These are phyloP conservation scores for Leptatherina wallacei DNA, from an alignment of 2,797 vertebrate genomes.

Conservation along the genomic window DNA sequence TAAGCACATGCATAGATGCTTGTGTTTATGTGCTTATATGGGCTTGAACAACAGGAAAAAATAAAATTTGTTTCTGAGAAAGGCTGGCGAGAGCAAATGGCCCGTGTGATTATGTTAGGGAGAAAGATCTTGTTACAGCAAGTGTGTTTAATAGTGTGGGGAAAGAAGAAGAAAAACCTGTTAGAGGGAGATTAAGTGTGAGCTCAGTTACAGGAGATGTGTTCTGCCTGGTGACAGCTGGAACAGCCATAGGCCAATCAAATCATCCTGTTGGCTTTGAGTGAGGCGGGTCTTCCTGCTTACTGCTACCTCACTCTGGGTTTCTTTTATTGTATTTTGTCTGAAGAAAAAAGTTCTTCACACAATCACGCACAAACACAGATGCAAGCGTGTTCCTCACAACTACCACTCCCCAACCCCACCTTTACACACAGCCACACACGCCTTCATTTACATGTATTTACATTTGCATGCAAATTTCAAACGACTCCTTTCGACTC, in stretches of 20 bases:
- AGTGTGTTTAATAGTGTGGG: constrained; percentile 53
- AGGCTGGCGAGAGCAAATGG: constrained; percentile 39
- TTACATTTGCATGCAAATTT: constrained; percentile 65
- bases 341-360: constrained; percentile 48
- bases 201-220: constrained; percentile 77
- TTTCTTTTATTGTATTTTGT: constrained; percentile 69
- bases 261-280: constrained; percentile 68
- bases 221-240: constrained; percentile 89
- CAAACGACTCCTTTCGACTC: constrained; percentile 31
- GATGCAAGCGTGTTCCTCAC: constrained; percentile 6
- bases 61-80: constrained; percentile 18
- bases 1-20: background rate
- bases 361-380: constrained; percentile 31
- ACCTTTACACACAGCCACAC: constrained; percentile 3
- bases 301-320: constrained; percentile 49
- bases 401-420: background rate
- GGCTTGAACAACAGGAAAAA: constrained; percentile 20
- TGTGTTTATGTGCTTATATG: constrained; percentile 17
- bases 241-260: constrained; percentile 80
- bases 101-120: constrained; percentile 25
- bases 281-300: constrained; percentile 77
- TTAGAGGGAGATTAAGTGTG: constrained; percentile 79
- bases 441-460: constrained; percentile 49
- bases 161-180: constrained; percentile 38
- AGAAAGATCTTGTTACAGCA: constrained; percentile 55